Base-by-base conservation (phyloP, 2,888 invertebrate species). In the Elysia crispata region DNA sequence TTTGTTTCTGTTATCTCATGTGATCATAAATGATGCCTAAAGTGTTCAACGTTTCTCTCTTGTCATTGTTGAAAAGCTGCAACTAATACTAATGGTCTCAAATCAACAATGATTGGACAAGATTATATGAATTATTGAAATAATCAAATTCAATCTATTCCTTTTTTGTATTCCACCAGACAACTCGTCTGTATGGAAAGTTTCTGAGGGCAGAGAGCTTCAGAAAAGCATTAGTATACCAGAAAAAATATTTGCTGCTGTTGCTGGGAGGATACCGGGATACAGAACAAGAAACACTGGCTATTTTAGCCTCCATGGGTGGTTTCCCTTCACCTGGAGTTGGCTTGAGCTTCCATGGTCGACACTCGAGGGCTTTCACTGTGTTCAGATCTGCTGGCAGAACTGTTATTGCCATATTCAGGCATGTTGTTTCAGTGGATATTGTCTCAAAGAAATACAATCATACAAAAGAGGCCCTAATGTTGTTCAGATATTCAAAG, bases 201-300 rank as follows among this genome's bases (percentile, higher is more conserved):
- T 96, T 95, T 90, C 93, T 97, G 85, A 94, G 96, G 50, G 94
- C 96, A 5, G 96, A 97, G 90, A 97, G 97, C 89, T 96, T 95
- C 87, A 94, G 96, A 81, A 97, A 97, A 91, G 96, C 97, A 20
- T 93, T 98, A 77, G 94, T 96, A 76, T 97, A 96, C 94, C 98
- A 98, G 93, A 98, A 98, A 92, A 94, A 95, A 28, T 98, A 97
- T 92, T 93, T 98, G 77, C 94, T 96, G 83, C 94, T 95, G 23
- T 94, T 96, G 81, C 90, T 96, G 67, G 92, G 90, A 83, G 94
- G 93, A 67, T 95, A 92, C 93, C 94, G 94, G 90, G 92, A 92
- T 78, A 87, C 88, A 23, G 91, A 92, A 83, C 92, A 87, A 85
- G 94, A 91, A 86, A 94, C 94, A 0, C 83, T 94, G 25, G 90